A percentile compares a stretch with the other conserved stretches of the same genome.
Evolutionary conservation across 2,888 invertebrate species (phyloP).

Genomic region (Calliopum simillimum): DNA sequence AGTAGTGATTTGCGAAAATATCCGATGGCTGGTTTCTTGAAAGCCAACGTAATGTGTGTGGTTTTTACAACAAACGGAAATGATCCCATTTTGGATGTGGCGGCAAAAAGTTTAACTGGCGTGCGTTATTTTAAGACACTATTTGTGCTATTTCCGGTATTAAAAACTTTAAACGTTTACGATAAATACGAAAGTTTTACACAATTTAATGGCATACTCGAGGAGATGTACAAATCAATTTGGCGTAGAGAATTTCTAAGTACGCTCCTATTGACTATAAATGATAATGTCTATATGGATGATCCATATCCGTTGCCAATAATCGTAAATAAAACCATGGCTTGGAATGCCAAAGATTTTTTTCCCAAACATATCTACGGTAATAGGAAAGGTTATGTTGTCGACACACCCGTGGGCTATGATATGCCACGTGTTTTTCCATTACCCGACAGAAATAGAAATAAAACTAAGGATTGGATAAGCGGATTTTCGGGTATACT

Average conservation of each 20-base stretch:
- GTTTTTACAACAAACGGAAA: conserved; percentile 48
- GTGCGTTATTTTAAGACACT: conserved; percentile 52
- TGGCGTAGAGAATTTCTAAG: conserved; percentile 53
- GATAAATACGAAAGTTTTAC: conserved; percentile 34
- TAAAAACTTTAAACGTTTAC: conserved; percentile 25
- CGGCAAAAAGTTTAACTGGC: conserved; percentile 45
- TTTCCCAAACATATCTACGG: conserved; percentile 41
- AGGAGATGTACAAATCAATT: conserved; percentile 46
- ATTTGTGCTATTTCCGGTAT: conserved; percentile 50
- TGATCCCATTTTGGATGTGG: conserved; percentile 55
- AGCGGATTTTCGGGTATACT: conserved; percentile 50
- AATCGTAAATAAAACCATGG: conserved; percentile 47
- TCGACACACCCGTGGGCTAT: conserved; percentile 50
- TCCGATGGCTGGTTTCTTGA: conserved; percentile 47
- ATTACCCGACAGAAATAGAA: neutral
- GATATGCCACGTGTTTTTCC: conserved; percentile 35
- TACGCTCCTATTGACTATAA: conserved; percentile 48
- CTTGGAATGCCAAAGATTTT: conserved; percentile 44
- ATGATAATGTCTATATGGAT: conserved; percentile 48
- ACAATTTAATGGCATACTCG: conserved; percentile 37
- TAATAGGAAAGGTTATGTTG: conserved; percentile 49
- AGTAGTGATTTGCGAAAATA: neutral
- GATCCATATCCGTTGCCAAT: conserved; percentile 49
- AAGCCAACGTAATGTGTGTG: conserved; percentile 50
- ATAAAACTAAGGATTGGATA: neutral